Base-by-base conservation (phyloP, 2,113 vertebrate species). In the Oreamnos americanus region DNA sequence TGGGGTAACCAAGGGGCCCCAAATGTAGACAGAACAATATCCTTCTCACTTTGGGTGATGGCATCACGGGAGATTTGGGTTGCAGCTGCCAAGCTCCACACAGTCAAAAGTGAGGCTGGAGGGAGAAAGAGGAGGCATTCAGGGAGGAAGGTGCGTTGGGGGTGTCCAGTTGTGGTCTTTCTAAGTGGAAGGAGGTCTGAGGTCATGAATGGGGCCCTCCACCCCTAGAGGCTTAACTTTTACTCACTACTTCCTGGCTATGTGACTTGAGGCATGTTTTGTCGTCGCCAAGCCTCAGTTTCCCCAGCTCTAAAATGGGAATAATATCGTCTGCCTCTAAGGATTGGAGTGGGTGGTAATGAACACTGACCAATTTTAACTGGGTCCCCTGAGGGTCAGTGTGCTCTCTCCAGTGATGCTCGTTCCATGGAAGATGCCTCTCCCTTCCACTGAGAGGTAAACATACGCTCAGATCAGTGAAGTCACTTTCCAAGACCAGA, bases 141-240 rank as follows among this genome's bases (percentile, higher is more conserved):
- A 84, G 62, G 55, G 71, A 87, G 16, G 10, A 15, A 36, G 51
- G 12, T 21, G 15, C n/a, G 2, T 26, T 7, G 21, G 13, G 26
- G 39, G 15, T 1, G 14, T 57, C 12, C 39, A 15, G 45, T 30
- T 67, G 28, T 0, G 36, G 15, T 49, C 81, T 60, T 21, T n/a
- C 3, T 5, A 64, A 39, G 17, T 6, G 0, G 39, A 67, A 28
- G 53, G 76, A 71, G 28, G 13, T 62, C 89, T 49, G 78, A 86
- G 51, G 23, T 67, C 43, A 47, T 0, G 6, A 76, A 53, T 0
- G 0, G 12, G 19, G 11, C 30, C 9, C 28, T 45, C 43, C 43
- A 39, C 2, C n/a, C 53, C 16, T 14, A 14, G 49, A 47, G 15
- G 39, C 88, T 16, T 21, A 64, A 64, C 30, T 57, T 64, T 45